Percentiles rank a stretch among this genome's conserved stretches.
Conservation (phyloP, 2,888 invertebrate species). For the Nebria brevicollis region DNA sequence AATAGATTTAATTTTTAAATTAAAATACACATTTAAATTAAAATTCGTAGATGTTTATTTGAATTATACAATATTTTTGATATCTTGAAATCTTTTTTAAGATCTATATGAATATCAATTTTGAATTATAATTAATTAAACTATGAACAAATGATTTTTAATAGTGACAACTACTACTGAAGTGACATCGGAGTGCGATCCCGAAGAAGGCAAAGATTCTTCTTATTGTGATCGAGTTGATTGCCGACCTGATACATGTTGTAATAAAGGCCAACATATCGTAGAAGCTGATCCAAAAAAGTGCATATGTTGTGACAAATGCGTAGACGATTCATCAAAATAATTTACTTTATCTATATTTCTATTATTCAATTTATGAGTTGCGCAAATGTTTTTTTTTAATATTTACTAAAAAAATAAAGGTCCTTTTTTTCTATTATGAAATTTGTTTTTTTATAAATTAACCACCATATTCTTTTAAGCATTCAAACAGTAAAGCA, state of each 20-base stretch:
- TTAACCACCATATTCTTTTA: background rate
- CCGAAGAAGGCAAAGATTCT: background rate
- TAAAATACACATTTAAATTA: no score
- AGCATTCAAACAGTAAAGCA: background rate
- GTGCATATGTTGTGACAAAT: constrained; percentile 32
- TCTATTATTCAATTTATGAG: background rate
- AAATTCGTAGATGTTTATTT: no score
- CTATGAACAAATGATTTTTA: background rate
- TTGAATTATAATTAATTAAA: background rate
- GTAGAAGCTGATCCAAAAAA: constrained; percentile 26
- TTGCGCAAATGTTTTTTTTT: background rate
- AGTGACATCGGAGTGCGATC: background rate
- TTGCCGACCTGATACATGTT: constrained; percentile 7
- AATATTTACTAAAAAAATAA: background rate
- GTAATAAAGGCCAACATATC: constrained; percentile 17
- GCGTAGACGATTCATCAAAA: constrained; percentile 15
- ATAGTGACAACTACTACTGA: background rate
- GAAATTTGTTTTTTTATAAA: no score
- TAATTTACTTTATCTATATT: background rate
- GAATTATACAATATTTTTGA: no score
- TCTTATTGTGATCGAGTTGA: constrained; percentile 20
- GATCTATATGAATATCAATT: background rate
- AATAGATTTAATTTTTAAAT: no score
- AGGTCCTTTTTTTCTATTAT: background rate
- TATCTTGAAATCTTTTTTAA: no score